These are phyloP conservation scores for Cathartes aura DNA, from an alignment of 2,113 vertebrate species.

Conservation along the genomic window DNA sequence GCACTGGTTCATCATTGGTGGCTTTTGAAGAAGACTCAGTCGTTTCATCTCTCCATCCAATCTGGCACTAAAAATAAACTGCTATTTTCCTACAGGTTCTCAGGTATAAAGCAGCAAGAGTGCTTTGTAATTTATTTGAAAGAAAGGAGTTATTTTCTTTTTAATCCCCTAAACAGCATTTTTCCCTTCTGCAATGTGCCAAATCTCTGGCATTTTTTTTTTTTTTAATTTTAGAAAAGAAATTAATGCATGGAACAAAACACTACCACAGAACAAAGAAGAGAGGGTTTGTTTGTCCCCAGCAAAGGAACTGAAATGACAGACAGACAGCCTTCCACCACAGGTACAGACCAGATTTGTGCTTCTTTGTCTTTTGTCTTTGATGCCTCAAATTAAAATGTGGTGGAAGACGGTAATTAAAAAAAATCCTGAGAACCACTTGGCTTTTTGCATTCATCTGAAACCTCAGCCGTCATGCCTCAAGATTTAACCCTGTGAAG, in stretches of 20 bases:
- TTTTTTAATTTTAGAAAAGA: neutral
- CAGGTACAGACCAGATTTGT: neutral
- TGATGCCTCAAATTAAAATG: constrained; percentile 51
- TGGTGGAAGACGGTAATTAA: neutral
- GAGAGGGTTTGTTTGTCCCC: neutral
- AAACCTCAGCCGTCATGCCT: neutral
- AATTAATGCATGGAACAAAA: neutral
- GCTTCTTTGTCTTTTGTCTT: neutral
- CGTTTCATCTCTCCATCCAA: neutral
- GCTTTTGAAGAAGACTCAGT: constrained; percentile 2
- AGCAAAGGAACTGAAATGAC: neutral
- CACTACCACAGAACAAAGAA: constrained; percentile 23
- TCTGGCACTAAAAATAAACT: constrained; percentile 22
- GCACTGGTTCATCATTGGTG: neutral
- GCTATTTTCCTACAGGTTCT: neutral
- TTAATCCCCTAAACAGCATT: constrained; percentile 43
- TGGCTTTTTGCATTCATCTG: neutral
- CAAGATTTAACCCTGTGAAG: neutral
- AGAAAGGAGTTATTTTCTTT: constrained; percentile 39
- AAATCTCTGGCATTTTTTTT: neutral
- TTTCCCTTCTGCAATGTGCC: neutral
- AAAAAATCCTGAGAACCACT: neutral
- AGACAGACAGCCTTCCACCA: neutral
- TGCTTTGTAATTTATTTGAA: constrained; percentile 60
- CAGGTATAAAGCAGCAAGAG: constrained; percentile 49